Conservation (phyloP, 2,888 invertebrate species). For the Leptopilina drosophilae region DNA sequence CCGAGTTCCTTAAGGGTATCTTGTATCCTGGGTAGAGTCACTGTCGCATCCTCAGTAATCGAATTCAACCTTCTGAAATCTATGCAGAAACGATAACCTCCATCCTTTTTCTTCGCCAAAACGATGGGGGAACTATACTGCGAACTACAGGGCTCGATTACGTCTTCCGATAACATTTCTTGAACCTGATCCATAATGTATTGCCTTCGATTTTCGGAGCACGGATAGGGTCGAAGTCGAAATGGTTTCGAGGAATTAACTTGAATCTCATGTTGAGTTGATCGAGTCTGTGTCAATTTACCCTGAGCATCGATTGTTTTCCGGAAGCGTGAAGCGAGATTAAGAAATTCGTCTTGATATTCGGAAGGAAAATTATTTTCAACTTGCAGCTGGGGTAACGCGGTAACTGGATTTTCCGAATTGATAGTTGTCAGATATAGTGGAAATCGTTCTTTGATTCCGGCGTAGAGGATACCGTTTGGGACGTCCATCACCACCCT, state of each 20-base stretch:
- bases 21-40: too few relatives aligned
- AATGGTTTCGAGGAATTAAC: neutral
- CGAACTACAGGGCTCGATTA: too few relatives aligned
- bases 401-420: neutral
- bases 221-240: too few relatives aligned
- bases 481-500: neutral
- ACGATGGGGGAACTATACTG: too few relatives aligned
- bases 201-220: too few relatives aligned
- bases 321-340: neutral
- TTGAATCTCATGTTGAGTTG: conserved; percentile 40
- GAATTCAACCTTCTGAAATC: too few relatives aligned
- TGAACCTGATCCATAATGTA: too few relatives aligned
- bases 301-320: neutral
- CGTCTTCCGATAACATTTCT: too few relatives aligned
- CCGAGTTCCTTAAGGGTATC: too few relatives aligned
- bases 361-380: neutral
- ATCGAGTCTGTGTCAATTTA: conserved; percentile 25
- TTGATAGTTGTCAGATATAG: neutral
- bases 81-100: too few relatives aligned
- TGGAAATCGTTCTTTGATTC: neutral
- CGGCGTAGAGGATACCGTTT: neutral
- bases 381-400: neutral
- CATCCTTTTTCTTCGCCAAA: too few relatives aligned
- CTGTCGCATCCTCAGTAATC: too few relatives aligned
- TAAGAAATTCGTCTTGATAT: neutral